A percentile compares a stretch with the other conserved stretches of the same genome.
These are phyloP conservation scores for Podarcis cretensis DNA, from an alignment of 2,113 vertebrate species.

Conservation along the genomic window DNA sequence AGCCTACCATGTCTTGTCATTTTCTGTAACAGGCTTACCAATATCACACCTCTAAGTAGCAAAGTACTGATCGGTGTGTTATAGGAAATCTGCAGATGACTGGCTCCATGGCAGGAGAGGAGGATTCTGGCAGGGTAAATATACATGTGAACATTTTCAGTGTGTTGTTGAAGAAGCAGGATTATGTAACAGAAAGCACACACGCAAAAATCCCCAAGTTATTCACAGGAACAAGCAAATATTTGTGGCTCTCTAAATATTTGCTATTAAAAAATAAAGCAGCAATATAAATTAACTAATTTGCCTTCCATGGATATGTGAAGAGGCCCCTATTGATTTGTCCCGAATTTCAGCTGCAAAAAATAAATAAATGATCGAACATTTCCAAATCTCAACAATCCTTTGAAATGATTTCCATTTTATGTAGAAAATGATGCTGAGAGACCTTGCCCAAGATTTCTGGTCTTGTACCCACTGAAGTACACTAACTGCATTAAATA, in stretches of 20 bases:
- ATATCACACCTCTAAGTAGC: background rate
- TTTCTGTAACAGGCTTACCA: background rate
- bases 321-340: background rate
- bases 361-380: background rate
- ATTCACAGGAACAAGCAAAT: background rate
- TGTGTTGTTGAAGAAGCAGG: background rate
- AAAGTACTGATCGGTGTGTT: background rate
- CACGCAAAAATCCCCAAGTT: background rate
- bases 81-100: background rate
- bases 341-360: background rate
- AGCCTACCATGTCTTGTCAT: background rate
- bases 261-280: background rate
- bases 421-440: background rate
- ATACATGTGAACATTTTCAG: background rate
- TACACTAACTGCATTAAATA: background rate
- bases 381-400: background rate
- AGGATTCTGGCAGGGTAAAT: background rate
- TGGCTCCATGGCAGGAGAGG: background rate
- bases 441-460: background rate
- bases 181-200: background rate
- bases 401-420: background rate
- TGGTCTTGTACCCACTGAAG: background rate
- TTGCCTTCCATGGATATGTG: background rate
- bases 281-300: background rate
- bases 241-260: background rate